Evolutionary conservation across 2,797 vertebrate species (phyloP), one percentile per base, ranked within the genome.

Genomic region (Argentina silus): DNA sequence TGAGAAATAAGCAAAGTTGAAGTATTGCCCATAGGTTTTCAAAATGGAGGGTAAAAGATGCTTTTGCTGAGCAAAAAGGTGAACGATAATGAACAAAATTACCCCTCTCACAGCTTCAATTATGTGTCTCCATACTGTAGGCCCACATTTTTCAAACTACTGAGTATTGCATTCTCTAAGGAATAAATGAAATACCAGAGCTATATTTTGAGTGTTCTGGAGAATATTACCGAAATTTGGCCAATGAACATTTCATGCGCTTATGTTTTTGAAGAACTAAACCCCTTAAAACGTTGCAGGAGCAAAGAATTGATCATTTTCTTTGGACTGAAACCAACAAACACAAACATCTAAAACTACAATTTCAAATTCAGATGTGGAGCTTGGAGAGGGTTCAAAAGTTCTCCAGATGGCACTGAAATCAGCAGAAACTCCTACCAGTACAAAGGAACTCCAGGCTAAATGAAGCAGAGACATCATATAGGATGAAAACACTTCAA

Each of bases 381-480:
- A 78, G 78, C 73, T 79, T 79, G 62, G 70, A 27, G 48, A 73
- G 74, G 47, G 57, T 36, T 75, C 72, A 89, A 60, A 78, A 68
- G 21, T 85, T 90, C 63, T 79, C 79, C 88, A 91, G 88, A 88
- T 89, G 86, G 68, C 19, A 36, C 72, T 67, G 62, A 80, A 78
- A 74, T 81, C 17, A 71, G 69, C 66, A 19, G 65, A 56, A 55
- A 74, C 66, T 61, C 53, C 57, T 72, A 59, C 75, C 82, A 81
- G 80, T 45, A 19, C 23, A 72, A 70, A 69, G 47, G 55, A 14
- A 15, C 62, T 70, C 45, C 44, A 72, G 42, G 19, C 14, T 63
- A 53, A 83, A 75, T n/a, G 12, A 48, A 65, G 64, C 19, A 47
- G 21, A 45, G 17, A 67, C 48, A 60, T 48, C 57, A 44, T 6